A percentile compares a stretch with the other conserved stretches of the same genome.
Evolutionary conservation across 2,797 vertebrate genomes (phyloP).

Genomic region (Lindbergichthys nudifrons): DNA sequence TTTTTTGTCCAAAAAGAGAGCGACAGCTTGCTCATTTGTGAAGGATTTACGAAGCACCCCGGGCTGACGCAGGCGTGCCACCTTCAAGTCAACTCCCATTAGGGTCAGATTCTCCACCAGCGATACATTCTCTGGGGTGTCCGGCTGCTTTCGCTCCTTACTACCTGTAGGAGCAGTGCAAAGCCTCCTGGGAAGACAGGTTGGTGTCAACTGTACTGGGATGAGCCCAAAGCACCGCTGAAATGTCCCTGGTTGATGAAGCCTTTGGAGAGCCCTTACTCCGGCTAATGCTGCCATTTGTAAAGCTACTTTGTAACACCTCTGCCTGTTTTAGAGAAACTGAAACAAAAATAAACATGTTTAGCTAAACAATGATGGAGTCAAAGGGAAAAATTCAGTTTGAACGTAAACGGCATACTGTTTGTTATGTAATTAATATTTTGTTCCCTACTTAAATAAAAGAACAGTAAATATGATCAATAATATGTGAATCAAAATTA

Average conservation of each 20-base stretch:
- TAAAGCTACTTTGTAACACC: not conserved
- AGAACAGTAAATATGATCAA: not conserved
- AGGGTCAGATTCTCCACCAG: conserved; percentile 81
- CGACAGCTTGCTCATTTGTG: conserved; percentile 83
- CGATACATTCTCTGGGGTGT: conserved; percentile 71
- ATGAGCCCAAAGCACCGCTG: conserved; percentile 22
- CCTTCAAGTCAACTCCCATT: conserved; percentile 84
- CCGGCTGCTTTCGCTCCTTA: not conserved
- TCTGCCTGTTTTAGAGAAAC: not conserved
- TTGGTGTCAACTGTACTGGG: conserved; percentile 10
- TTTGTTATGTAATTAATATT: not conserved
- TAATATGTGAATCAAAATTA: not conserved
- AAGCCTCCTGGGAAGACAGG: conserved; percentile 44
- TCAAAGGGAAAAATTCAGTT: not conserved
- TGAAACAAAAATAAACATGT: conserved; percentile 27
- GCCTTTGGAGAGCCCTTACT: conserved; percentile 36
- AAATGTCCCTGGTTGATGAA: conserved; percentile 24
- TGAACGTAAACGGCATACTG: too few species aligned
- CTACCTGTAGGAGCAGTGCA: conserved; percentile 6
- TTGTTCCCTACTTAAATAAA: not conserved
- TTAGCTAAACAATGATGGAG: not conserved
- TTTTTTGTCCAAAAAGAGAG: conserved; percentile 82
- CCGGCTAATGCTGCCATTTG: conserved; percentile 59
- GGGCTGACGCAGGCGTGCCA: conserved; percentile 79
- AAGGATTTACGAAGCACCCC: conserved; percentile 78